A percentile compares a stretch with the other conserved stretches of the same genome.
phyloP scores from a whole-genome alignment of 2,797 vertebrate species.

The Petrocephalus sullivani region DNA sequence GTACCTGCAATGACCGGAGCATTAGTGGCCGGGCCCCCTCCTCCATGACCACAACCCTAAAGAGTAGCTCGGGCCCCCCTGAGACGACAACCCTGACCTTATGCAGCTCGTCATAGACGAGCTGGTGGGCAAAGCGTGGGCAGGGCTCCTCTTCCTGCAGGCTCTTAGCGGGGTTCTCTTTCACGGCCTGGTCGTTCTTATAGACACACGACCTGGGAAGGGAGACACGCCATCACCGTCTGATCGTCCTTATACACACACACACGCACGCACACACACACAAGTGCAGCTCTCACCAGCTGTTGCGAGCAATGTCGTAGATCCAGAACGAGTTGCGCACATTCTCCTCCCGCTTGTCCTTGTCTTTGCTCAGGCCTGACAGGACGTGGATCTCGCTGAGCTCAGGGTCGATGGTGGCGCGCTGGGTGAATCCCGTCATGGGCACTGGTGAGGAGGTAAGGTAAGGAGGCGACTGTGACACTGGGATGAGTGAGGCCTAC shows the following conservation, averaged over 20 bases:
- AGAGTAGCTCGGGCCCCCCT: no score
- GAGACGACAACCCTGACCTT: slow-evolving; percentile 66
- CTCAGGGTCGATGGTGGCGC: slow-evolving; percentile 96
- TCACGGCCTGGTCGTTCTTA: slow-evolving; percentile 96
- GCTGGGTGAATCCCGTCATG: slow-evolving; percentile 97
- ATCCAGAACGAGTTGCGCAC: slow-evolving; percentile 99
- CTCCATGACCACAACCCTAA: background rate
- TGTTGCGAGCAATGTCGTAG: slow-evolving; percentile 96
- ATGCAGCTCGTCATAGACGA: slow-evolving; percentile 96
- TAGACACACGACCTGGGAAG: slow-evolving; percentile 75
- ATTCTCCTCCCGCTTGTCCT: slow-evolving; percentile 96
- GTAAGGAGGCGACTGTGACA: background rate
- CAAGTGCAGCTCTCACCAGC: slow-evolving; percentile 70
- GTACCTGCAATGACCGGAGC: slow-evolving; percentile 67
- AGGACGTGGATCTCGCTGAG: slow-evolving; percentile 97
- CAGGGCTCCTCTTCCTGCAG: slow-evolving; percentile 96
- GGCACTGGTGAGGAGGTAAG: slow-evolving; percentile 68
- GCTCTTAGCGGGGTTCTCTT: slow-evolving; percentile 88
- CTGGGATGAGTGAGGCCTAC: background rate
- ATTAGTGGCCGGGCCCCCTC: background rate
- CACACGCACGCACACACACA: background rate
- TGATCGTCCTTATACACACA: slow-evolving; percentile 38
- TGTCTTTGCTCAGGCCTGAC: slow-evolving; percentile 97
- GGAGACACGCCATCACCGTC: slow-evolving; percentile 2
- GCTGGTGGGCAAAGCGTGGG: slow-evolving; percentile 94